These are phyloP conservation scores for Platygyra sinensis DNA, from an alignment of 64 coral and sea anemone species.

Conservation along the genomic window DNA sequence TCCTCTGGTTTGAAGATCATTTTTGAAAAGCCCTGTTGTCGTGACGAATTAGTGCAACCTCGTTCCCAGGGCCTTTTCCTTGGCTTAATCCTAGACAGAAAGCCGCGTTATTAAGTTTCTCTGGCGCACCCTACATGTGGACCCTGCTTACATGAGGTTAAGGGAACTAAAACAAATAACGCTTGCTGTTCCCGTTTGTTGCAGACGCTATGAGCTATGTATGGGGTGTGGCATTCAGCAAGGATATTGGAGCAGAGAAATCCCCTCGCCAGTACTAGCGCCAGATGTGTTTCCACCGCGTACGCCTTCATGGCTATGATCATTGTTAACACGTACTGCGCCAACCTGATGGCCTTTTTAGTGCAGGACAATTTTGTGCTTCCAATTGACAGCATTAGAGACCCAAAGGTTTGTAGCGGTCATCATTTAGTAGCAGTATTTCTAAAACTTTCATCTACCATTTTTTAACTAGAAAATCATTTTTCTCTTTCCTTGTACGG, in stretches of 20 bases:
- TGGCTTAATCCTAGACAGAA: too few relatives aligned
- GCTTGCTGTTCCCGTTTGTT: not conserved
- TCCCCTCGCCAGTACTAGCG: constrained; percentile 44
- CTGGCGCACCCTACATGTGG: too few relatives aligned
- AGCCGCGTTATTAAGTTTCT: too few relatives aligned
- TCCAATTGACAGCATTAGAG: constrained; percentile 57
- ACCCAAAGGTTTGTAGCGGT: constrained; percentile 42
- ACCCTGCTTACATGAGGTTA: too few relatives aligned
- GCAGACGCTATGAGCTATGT: constrained; percentile 69
- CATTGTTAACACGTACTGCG: constrained; percentile 51
- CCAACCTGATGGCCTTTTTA: constrained; percentile 48
- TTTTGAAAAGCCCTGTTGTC: too few relatives aligned
- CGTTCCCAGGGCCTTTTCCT: too few relatives aligned
- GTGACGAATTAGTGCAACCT: too few relatives aligned
- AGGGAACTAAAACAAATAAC: too few relatives aligned
- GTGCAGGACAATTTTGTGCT: constrained; percentile 16
- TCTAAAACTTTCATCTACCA: too few relatives aligned
- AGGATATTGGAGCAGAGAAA: constrained; percentile 59
- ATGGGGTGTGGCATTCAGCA: constrained; percentile 67
- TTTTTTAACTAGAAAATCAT: too few relatives aligned
- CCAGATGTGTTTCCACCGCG: constrained; percentile 44
- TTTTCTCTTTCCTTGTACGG: too few relatives aligned
- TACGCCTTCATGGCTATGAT: constrained; percentile 59
- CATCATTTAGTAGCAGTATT: not conserved
- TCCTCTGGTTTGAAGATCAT: too few relatives aligned